phyloP scores from a whole-genome alignment of 2,113 vertebrate genomes.

The Condylura cristata region DNA sequence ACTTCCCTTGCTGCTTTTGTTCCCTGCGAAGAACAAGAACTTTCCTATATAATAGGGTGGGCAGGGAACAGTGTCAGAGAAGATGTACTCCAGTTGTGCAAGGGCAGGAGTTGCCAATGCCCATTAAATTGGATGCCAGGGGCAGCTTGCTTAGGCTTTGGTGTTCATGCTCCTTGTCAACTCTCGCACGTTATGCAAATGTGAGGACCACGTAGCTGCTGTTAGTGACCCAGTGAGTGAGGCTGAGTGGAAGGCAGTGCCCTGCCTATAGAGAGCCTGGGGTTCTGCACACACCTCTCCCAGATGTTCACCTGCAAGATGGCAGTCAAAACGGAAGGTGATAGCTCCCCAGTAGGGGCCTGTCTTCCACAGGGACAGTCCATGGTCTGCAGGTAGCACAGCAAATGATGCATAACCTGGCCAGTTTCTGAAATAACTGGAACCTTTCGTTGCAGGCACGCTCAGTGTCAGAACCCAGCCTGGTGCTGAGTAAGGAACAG shows the following conservation, averaged over 20 bases:
- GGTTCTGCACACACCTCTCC: not conserved
- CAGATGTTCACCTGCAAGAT: fast-evolving
- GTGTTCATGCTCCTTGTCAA: not conserved
- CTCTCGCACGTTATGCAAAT: not conserved
- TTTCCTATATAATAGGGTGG: conserved; percentile 77
- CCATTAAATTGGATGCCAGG: conserved; percentile 41
- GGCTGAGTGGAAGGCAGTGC: not conserved
- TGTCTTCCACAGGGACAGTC: fast-evolving
- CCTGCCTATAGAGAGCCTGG: not conserved
- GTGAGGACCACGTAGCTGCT: fast-evolving
- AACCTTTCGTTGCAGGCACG: fast-evolving
- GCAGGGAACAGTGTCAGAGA: conserved; percentile 77
- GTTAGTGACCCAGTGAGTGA: not conserved
- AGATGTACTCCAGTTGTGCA: conserved; percentile 51
- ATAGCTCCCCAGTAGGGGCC: not conserved
- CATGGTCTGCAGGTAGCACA: fast-evolving
- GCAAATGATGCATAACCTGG: fast-evolving
- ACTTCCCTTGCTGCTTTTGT: conserved; percentile 73
- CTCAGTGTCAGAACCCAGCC: too few species aligned
- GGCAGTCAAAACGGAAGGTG: not conserved
- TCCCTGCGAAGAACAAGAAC: conserved; percentile 59
- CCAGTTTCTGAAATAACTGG: not conserved
- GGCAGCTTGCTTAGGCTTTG: conserved; percentile 1
- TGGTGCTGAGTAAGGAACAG: not conserved
- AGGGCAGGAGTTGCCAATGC: conserved; percentile 64